These are phyloP conservation scores for Pelmatolapia mariae DNA, from an alignment of 2,113 vertebrate genomes.

Conservation along the genomic window DNA sequence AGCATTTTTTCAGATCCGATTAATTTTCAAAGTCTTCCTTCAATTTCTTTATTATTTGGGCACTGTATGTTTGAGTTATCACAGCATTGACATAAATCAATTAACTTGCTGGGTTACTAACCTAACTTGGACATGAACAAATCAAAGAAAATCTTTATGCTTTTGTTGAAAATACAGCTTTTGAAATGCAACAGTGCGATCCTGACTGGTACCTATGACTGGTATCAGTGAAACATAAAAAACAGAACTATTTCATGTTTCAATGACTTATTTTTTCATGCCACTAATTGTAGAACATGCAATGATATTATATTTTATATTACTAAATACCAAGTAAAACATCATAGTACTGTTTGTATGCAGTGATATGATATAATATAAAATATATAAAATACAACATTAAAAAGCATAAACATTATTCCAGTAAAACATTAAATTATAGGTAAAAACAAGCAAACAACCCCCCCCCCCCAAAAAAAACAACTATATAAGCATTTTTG, in stretches of 20 bases:
- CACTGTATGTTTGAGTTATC: neutral
- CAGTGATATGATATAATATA: neutral
- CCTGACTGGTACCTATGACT: too few species aligned
- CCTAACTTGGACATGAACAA: neutral
- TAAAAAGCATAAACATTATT: neutral
- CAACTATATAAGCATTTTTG: neutral
- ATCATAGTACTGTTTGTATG: neutral
- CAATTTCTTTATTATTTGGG: neutral
- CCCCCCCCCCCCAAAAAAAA: rapidly evolving
- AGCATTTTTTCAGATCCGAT: rapidly evolving
- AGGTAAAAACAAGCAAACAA: rapidly evolving
- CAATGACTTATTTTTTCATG: too few species aligned
- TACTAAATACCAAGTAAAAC: neutral
- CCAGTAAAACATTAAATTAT: neutral
- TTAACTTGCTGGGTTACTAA: neutral
- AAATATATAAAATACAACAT: neutral
- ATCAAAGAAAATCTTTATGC: neutral
- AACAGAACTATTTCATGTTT: too few species aligned
- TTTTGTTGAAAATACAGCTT: neutral
- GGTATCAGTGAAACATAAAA: too few species aligned
- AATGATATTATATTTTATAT: neutral
- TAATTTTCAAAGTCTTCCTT: neutral
- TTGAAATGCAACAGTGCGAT: too few species aligned
- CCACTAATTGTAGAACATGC: neutral
- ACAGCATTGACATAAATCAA: neutral